Evolutionary conservation across 2,113 vertebrate species (phyloP).

Genomic region (Paramisgurnus dabryanus): DNA sequence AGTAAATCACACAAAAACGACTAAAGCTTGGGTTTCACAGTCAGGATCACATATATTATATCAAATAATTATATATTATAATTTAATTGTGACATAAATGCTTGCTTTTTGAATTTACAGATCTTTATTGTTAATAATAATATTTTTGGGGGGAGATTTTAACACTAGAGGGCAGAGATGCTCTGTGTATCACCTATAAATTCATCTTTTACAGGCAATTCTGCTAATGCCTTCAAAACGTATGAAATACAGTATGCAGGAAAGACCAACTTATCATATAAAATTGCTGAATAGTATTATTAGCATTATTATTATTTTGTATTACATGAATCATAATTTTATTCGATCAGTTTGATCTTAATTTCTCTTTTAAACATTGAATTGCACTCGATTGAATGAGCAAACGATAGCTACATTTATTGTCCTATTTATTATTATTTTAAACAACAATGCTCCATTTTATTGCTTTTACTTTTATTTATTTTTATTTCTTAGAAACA

Average conservation of each 20-base stretch:
- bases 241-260: not conserved
- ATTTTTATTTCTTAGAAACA: not conserved
- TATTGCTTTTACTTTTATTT: not conserved
- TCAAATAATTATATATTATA: too few relatives aligned
- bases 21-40: too few relatives aligned
- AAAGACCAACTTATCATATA: not conserved
- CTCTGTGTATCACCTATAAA: slow-evolving; percentile 58
- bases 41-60: too few relatives aligned
- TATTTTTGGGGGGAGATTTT: not conserved
- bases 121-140: not conserved
- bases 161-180: slow-evolving; percentile 73
- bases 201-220: not conserved
- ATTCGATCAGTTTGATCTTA: not conserved
- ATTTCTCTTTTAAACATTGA: not conserved
- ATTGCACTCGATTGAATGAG: not conserved
- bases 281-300: not conserved
- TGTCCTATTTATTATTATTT: not conserved
- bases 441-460: not conserved
- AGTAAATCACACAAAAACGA: too few relatives aligned
- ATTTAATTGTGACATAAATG: too few relatives aligned
- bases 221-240: not conserved
- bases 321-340: not conserved
- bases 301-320: not conserved
- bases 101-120: too few relatives aligned
- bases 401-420: not conserved